These are phyloP conservation scores for Leptogaster cylindrica DNA, from an alignment of 2,888 invertebrate species.

Conservation along the genomic window DNA sequence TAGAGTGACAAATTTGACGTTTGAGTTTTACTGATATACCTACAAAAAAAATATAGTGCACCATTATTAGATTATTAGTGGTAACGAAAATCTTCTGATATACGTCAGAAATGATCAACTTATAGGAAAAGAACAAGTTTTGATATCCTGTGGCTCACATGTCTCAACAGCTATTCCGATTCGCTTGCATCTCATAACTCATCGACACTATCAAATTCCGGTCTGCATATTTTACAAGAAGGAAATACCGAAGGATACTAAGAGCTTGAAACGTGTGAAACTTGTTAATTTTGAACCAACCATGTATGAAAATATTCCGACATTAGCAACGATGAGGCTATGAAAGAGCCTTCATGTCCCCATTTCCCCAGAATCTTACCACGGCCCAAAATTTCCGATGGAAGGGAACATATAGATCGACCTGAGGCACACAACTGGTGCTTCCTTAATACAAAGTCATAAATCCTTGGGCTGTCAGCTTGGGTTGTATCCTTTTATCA, in stretches of 20 bases:
- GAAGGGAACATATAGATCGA: not conserved
- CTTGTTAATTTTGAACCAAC: slow-evolving; percentile 17
- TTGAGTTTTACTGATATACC: too few species aligned
- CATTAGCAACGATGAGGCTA: not conserved
- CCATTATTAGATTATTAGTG: too few species aligned
- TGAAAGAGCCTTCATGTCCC: too few species aligned
- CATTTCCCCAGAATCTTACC: not conserved
- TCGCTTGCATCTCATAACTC: not conserved
- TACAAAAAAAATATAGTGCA: too few species aligned
- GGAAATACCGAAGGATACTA: slow-evolving; percentile 16
- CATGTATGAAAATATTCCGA: slow-evolving; percentile 6
- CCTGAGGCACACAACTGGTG: not conserved
- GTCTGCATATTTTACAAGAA: slow-evolving; percentile 1
- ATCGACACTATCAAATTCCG: slow-evolving; percentile 29
- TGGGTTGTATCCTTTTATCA: slow-evolving; percentile 37
- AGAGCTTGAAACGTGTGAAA: slow-evolving; percentile 12
- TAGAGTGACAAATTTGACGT: slow-evolving; percentile 19
- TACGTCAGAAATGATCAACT: not conserved
- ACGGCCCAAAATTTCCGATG: too few species aligned
- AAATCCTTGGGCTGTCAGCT: slow-evolving; percentile 33
- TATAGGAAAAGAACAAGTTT: not conserved
- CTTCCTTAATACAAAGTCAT: slow-evolving; percentile 20
- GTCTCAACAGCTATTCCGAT: not conserved
- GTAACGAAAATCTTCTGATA: too few species aligned
- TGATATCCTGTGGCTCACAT: too few species aligned